Conservation (phyloP, 2,113 vertebrate genomes). For the Baryphthengus martii region DNA sequence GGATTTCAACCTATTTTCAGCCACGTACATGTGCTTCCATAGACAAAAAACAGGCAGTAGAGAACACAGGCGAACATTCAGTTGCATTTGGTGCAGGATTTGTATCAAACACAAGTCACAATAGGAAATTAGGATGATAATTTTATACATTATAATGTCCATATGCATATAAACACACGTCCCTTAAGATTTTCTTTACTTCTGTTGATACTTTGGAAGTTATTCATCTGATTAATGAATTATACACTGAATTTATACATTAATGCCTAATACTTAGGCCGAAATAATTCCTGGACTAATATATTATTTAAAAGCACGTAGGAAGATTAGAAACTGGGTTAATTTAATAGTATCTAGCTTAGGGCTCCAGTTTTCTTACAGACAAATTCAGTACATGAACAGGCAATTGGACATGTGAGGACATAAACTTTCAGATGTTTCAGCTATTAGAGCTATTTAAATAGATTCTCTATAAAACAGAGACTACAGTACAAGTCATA, state of each 20-base stretch:
- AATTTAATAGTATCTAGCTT: conserved; percentile 41
- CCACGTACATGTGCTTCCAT: background rate
- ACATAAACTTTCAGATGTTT: background rate
- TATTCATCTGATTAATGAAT: conserved; percentile 64
- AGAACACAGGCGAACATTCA: background rate
- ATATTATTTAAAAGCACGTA: conserved; percentile 41
- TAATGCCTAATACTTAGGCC: conserved; percentile 8
- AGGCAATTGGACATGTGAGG: background rate
- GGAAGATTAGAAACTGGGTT: conserved; percentile 57
- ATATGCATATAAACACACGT: conserved; percentile 10
- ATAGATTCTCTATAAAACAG: background rate
- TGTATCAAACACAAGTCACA: conserved; percentile 42
- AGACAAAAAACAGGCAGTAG: background rate
- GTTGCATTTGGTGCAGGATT: conserved; percentile 11
- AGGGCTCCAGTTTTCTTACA: conserved; percentile 3
- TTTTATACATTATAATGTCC: conserved; percentile 57
- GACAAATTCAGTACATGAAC: background rate
- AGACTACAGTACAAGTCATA: background rate
- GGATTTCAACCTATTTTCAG: background rate
- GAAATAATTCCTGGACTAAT: conserved; percentile 48
- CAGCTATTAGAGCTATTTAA: background rate
- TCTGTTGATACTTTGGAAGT: conserved; percentile 39
- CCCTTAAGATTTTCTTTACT: conserved; percentile 53
- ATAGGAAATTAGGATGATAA: conserved; percentile 45
- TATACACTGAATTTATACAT: conserved; percentile 54